Percentiles rank a stretch among this genome's conserved stretches.
phyloP scores from a whole-genome alignment of 2,797 vertebrate genomes.

The Catharus ustulatus region DNA sequence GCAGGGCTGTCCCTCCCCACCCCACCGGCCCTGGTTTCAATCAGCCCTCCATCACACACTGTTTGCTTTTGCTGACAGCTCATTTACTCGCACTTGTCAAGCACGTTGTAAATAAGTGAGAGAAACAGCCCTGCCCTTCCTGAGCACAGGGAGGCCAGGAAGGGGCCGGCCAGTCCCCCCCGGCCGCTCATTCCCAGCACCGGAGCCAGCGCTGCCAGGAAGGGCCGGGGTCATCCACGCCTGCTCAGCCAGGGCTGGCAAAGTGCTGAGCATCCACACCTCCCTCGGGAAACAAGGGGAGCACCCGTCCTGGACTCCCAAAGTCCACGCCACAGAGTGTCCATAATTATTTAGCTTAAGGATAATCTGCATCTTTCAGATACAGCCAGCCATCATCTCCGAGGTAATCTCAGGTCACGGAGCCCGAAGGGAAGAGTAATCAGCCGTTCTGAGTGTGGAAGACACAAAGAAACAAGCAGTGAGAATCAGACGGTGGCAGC shows the following conservation, averaged over 20 bases:
- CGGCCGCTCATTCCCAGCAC: neutral
- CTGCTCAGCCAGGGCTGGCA: neutral
- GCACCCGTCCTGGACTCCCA: conserved; percentile 15
- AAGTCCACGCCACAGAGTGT: conserved; percentile 33
- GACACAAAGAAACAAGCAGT: conserved; percentile 65
- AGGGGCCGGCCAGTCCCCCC: neutral
- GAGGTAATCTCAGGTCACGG: conserved; percentile 56
- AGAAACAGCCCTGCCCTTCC: conserved; percentile 52
- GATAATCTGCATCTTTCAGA: conserved; percentile 54
- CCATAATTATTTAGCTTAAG: conserved; percentile 48
- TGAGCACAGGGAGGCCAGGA: neutral
- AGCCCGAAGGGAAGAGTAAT: conserved; percentile 55
- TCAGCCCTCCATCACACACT: neutral
- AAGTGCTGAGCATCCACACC: conserved; percentile 40
- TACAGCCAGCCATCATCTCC: conserved; percentile 51
- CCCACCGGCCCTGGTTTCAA: neutral
- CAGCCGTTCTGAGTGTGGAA: conserved; percentile 65
- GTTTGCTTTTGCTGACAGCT: conserved; percentile 49
- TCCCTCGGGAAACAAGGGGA: conserved; percentile 19
- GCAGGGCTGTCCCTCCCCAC: neutral
- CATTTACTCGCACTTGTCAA: conserved; percentile 64
- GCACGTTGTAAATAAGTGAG: conserved; percentile 36
- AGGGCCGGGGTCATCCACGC: neutral
- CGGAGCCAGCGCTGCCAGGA: conserved; percentile 17
- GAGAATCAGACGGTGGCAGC: conserved; percentile 12